phyloP scores from a whole-genome alignment of 1,140 invertebrate genomes.

The Drosophila prosaltans region DNA sequence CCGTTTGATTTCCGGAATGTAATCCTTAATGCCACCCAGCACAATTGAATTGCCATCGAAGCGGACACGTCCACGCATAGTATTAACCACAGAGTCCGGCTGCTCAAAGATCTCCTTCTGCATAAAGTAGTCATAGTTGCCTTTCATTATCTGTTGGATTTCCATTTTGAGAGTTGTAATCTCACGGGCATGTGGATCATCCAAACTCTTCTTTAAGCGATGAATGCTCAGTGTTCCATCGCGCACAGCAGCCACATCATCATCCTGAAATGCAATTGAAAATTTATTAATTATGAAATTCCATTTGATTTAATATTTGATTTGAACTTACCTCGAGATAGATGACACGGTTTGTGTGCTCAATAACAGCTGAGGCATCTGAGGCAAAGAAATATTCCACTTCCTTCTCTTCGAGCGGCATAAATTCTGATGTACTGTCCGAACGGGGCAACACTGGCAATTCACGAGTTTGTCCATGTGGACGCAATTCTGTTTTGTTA shows the following conservation, averaged over 20 bases:
- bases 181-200: constrained; percentile 94
- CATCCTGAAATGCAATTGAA: constrained; percentile 85
- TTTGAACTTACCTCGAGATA: constrained; percentile 89
- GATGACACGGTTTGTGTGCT: constrained; percentile 98
- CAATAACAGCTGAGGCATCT: constrained; percentile 99
- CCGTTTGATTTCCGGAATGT: constrained; percentile 97
- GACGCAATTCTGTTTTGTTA: constrained; percentile 90
- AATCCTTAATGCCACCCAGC: constrained; percentile 91
- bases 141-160: constrained; percentile 99
- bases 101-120: constrained; percentile 99
- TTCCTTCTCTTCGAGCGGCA: constrained; percentile 95
- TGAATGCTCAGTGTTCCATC: constrained; percentile 97
- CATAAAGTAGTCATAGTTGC: constrained; percentile 99
- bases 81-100: constrained; percentile 99
- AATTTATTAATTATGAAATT: not conserved
- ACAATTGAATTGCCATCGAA: constrained; percentile 89
- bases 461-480: constrained; percentile 86
- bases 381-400: constrained; percentile 99
- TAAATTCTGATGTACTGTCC: constrained; percentile 94
- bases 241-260: constrained; percentile 93
- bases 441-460: constrained; percentile 87
- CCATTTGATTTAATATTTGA: not conserved
- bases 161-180: constrained; percentile 99
- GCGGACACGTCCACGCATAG: constrained; percentile 99
- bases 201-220: constrained; percentile 90